phyloP scores from a whole-genome alignment of 2,113 vertebrate genomes.

The Sinocyclocheilus grahami region DNA sequence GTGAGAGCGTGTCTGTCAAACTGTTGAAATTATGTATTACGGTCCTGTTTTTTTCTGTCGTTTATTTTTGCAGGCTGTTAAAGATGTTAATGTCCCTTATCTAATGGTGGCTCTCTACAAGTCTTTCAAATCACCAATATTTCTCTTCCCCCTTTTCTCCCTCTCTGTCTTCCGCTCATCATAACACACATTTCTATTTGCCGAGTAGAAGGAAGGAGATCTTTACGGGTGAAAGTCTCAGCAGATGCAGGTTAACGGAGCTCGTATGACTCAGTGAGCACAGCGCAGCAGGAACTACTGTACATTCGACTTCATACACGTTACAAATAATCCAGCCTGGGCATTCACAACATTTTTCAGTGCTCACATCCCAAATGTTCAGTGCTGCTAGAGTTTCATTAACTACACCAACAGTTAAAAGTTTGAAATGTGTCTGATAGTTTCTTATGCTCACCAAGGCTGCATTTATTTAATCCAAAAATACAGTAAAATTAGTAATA shows the following conservation, averaged over 20 bases:
- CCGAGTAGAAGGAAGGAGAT: slow-evolving; percentile 26
- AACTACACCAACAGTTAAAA: background rate
- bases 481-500: no score
- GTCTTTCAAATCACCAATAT: slow-evolving; percentile 1
- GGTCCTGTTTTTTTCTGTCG: background rate
- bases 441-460: no score
- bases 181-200: background rate
- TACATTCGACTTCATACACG: slow-evolving; percentile 21
- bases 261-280: slow-evolving; percentile 2
- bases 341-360: background rate
- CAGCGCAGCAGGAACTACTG: background rate
- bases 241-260: slow-evolving; percentile 6
- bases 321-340: slow-evolving; percentile 56
- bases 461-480: no score
- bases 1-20: slow-evolving; percentile 22
- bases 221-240: background rate
- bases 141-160: slow-evolving; percentile 14
- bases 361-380: background rate
- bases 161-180: background rate
- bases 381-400: background rate
- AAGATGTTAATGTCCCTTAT: slow-evolving; percentile 41
- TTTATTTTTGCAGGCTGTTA: slow-evolving; percentile 15
- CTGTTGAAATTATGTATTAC: background rate
- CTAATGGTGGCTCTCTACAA: slow-evolving; percentile 22
- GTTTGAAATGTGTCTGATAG: no score